Percentiles rank a stretch among this genome's conserved stretches.
These are phyloP conservation scores for Scaptomyza polygonia DNA, from an alignment of 2,888 invertebrate species.

Conservation along the genomic window DNA sequence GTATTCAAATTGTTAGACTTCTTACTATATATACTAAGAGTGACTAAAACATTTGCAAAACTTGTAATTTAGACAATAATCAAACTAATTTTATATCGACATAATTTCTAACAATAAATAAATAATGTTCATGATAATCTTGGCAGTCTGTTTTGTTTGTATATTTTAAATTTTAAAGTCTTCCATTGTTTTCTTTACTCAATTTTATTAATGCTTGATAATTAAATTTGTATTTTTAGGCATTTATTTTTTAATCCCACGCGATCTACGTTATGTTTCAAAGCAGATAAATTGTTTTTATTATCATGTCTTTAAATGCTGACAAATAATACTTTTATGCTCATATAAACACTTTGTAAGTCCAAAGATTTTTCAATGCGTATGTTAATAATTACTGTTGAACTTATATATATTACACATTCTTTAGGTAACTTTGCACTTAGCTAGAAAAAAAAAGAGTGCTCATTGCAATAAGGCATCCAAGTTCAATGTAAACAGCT, in stretches of 20 bases:
- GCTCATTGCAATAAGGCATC: slow-evolving; percentile 32
- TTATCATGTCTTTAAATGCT: neutral
- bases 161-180: neutral
- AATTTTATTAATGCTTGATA: slow-evolving; percentile 1
- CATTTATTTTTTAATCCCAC: neutral
- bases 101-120: neutral
- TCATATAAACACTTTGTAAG: neutral
- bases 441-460: slow-evolving; percentile 5
- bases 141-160: neutral
- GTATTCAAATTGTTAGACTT: slow-evolving; percentile 3
- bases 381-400: no score
- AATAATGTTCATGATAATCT: neutral
- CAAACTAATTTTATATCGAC: slow-evolving; percentile 26
- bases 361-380: neutral
- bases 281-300: neutral
- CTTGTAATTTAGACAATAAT: slow-evolving; percentile 39
- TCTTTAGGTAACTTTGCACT: neutral
- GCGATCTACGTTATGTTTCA: slow-evolving; percentile 1
- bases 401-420: neutral
- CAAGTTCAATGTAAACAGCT: slow-evolving; percentile 65
- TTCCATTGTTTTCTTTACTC: neutral
- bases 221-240: slow-evolving; percentile 11
- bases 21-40: slow-evolving; percentile 8
- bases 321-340: neutral
- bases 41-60: slow-evolving; percentile 47